phyloP scores from a whole-genome alignment of 2,113 vertebrate species.

The Hippocampus barbouri region DNA sequence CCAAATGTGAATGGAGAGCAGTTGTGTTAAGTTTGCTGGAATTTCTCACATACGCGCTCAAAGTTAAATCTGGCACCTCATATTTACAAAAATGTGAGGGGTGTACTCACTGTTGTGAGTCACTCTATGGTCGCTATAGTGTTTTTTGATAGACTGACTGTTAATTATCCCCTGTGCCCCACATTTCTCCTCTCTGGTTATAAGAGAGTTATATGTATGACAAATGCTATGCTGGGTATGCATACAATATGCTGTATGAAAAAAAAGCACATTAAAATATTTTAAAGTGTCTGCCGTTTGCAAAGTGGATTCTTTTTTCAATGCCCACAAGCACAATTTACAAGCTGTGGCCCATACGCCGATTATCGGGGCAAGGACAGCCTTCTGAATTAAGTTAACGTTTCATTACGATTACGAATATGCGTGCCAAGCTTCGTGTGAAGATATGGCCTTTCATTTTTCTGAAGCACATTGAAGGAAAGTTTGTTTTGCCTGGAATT shows the following conservation, averaged over 20 bases:
- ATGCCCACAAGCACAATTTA: constrained; percentile 31
- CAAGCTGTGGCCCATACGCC: constrained; percentile 25
- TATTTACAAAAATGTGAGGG: background rate
- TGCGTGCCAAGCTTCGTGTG: constrained; percentile 29
- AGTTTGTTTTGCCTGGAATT: constrained; percentile 35
- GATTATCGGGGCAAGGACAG: constrained; percentile 43
- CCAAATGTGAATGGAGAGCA: too few relatives aligned
- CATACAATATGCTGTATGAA: constrained; percentile 73
- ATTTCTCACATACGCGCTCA: background rate
- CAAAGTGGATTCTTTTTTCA: constrained; percentile 40
- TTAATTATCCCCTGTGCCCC: constrained; percentile 64
- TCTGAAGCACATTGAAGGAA: constrained; percentile 36
- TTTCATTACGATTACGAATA: constrained; percentile 51
- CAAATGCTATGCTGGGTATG: constrained; percentile 71
- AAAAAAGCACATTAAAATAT: constrained; percentile 70
- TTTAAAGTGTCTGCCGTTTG: constrained; percentile 66
- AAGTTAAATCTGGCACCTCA: background rate
- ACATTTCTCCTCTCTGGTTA: constrained; percentile 54
- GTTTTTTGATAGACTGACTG: constrained; percentile 67
- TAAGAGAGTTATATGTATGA: constrained; percentile 72
- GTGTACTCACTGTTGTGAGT: background rate
- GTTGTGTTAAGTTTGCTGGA: background rate
- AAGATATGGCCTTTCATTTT: constrained; percentile 59
- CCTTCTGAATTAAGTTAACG: constrained; percentile 41
- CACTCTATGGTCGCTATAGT: constrained; percentile 47